Conservation (phyloP, 1,140 invertebrate genomes). For the Nautilus pompilius region DNA sequence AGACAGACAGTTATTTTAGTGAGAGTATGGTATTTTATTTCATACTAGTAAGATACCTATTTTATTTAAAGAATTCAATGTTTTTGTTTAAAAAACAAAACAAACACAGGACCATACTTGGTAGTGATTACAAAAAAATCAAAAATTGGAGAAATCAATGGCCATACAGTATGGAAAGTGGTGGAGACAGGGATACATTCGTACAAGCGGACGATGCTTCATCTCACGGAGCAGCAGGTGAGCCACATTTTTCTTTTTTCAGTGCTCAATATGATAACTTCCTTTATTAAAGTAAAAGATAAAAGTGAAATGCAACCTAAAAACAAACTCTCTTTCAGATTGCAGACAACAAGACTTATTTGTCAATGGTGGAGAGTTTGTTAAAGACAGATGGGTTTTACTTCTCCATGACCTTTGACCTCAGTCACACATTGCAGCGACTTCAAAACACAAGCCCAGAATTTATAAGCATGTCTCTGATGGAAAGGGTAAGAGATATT, state of each 20-base stretch:
- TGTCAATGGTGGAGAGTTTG: constrained; percentile 75
- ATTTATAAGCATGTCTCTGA: constrained; percentile 67
- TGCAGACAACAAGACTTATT: constrained; percentile 73
- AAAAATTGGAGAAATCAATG: constrained; percentile 81
- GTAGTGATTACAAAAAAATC: constrained; percentile 84
- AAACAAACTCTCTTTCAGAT: constrained; percentile 59
- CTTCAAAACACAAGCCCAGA: constrained; percentile 83
- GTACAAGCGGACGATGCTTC: constrained; percentile 77
- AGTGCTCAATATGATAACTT: no score
- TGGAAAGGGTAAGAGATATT: constrained; percentile 52
- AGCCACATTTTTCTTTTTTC: constrained; percentile 11
- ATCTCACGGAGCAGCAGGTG: constrained; percentile 79
- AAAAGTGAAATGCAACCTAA: no score
- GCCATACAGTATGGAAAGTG: constrained; percentile 82
- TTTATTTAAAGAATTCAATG: background rate
- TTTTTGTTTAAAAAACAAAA: background rate
- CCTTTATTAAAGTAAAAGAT: no score
- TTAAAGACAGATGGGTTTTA: constrained; percentile 81
- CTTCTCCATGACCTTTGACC: constrained; percentile 89
- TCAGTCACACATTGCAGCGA: constrained; percentile 88
- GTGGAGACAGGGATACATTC: constrained; percentile 80
- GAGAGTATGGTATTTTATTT: no score
- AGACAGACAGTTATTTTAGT: background rate
- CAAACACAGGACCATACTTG: constrained; percentile 72
- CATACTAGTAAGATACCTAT: background rate